Evolutionary conservation across 2,888 invertebrate species (phyloP), one percentile per base, ranked within the genome.

Genomic region (Branchellion lobata): DNA sequence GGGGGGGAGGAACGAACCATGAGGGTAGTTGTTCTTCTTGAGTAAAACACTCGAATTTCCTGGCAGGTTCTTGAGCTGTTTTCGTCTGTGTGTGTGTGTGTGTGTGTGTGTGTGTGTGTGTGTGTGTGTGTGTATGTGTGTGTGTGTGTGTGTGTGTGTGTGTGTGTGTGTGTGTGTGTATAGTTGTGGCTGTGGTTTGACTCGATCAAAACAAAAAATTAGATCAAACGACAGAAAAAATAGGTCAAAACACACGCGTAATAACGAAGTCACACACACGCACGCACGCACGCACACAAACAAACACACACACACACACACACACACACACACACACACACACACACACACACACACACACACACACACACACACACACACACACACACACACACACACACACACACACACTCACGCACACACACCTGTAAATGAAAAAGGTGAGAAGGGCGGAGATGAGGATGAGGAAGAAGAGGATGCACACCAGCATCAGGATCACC

Each of bases 131-230:
- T 47, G 47, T 47, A 18, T 47, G 47, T 47, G 47, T 47, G 47
- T 72, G 34, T 72, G 72, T 33, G 72, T 72, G 29, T 24, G 21
- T 72, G 21, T 72, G 34, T 72, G 29, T 65, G 65, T 65, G 65
- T n/a, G n/a, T 65, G 65, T 65, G 29, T 65, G 29, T 65, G 24
- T 27, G 29, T 65, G 65, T 65, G 65, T 65, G 65, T 65, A n/a
- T 65, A 11, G 8, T 8, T 65, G 65, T 65, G n/a, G 8, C 11
- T 65, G 29, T 65, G 65, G n/a, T n/a, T n/a, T n/a, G n/a, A n/a
- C n/a, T n/a, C n/a, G n/a, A n/a, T n/a, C n/a, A n/a, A n/a, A n/a
- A n/a, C n/a, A n/a, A n/a, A n/a, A n/a, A n/a, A n/a, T n/a, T n/a
- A n/a, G n/a, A n/a, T n/a, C n/a, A n/a, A n/a, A n/a, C n/a, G n/a